Evolutionary conservation across 2,113 vertebrate genomes (phyloP).

Genomic region (Pandion haliaetus): DNA sequence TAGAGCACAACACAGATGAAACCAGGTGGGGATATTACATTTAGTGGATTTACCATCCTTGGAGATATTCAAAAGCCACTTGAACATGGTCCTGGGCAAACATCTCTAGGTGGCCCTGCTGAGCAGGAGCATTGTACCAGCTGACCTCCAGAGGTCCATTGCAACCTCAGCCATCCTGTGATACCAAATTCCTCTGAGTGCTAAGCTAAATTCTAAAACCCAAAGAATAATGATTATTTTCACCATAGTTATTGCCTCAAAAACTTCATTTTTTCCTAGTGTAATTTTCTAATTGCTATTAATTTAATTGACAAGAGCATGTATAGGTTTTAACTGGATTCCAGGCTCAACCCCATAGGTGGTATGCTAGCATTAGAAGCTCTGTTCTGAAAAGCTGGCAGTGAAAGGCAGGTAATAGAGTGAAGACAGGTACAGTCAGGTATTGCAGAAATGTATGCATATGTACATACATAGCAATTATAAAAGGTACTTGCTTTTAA

Average conservation of each 20-base stretch:
- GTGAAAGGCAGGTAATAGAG: neutral
- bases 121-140: neutral
- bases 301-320: neutral
- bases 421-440: neutral
- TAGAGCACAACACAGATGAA: neutral
- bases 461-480: neutral
- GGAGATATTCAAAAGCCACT: neutral
- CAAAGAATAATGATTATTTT: neutral
- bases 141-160: neutral
- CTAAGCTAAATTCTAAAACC: neutral
- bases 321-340: neutral
- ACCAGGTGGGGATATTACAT: neutral
- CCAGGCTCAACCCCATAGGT: neutral
- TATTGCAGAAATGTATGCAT: neutral
- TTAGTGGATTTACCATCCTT: neutral
- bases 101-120: rapidly evolving
- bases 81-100: neutral
- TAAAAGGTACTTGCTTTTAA: neutral
- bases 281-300: neutral
- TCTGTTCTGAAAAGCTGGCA: neutral
- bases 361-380: neutral
- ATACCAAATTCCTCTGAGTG: neutral
- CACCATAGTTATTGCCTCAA: neutral
- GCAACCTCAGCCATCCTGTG: neutral
- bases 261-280: neutral